Conservation (phyloP, 2,888 invertebrate genomes). For the Clusia tigrina region DNA sequence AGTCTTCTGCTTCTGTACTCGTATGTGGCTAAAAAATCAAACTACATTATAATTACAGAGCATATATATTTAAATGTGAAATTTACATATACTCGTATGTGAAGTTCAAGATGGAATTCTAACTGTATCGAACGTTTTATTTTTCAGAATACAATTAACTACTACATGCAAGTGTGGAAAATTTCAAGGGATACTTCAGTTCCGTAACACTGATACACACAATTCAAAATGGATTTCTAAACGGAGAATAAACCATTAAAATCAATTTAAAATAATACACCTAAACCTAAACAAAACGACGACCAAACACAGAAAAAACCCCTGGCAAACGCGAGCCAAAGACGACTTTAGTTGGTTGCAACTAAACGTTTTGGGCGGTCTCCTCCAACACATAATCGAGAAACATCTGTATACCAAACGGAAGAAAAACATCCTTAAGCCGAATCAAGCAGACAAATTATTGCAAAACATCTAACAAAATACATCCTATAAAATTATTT, state of each 20-base stretch:
- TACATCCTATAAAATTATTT: neutral
- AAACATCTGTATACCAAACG: neutral
- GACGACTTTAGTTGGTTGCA: neutral
- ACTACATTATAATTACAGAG: too few species aligned
- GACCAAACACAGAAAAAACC: neutral
- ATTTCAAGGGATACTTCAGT: constrained; percentile 2
- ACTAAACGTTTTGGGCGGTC: neutral
- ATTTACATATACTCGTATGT: too few species aligned
- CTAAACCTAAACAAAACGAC: neutral
- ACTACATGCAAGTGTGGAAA: constrained; percentile 11
- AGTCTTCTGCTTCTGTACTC: too few species aligned
- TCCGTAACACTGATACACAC: constrained; percentile 3
- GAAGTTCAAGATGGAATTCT: too few species aligned
- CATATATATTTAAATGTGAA: too few species aligned
- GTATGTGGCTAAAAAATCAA: too few species aligned
- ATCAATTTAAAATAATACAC: neutral
- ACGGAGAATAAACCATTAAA: constrained; percentile 3
- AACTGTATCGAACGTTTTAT: too few species aligned
- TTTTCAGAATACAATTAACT: neutral
- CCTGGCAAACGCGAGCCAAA: neutral
- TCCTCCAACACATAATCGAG: neutral
- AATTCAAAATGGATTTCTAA: constrained; percentile 8
- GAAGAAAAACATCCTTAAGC: too few species aligned
- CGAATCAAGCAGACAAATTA: neutral
- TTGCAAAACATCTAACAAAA: neutral